A percentile compares a stretch with the other conserved stretches of the same genome.
Evolutionary conservation across 1,140 invertebrate species (phyloP).

Genomic region (Hycleus cichorii): DNA sequence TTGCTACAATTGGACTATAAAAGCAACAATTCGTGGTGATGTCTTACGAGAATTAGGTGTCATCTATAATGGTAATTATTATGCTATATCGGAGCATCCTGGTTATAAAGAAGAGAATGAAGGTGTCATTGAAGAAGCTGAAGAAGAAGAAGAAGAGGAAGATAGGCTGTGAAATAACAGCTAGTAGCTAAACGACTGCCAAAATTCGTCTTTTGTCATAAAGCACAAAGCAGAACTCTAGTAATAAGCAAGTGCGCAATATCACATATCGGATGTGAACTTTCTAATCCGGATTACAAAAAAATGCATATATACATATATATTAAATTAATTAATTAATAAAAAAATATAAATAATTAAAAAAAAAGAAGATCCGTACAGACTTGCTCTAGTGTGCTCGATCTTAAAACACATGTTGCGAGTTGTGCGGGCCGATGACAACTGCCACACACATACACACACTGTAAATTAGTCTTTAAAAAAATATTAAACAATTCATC

Average conservation of each 20-base stretch:
- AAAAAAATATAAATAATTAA: no score
- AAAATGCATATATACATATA: no score
- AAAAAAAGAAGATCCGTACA: background rate
- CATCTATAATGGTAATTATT: constrained; percentile 93
- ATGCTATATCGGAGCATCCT: constrained; percentile 88
- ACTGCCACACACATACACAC: constrained; percentile 9
- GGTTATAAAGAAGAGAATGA: constrained; percentile 83
- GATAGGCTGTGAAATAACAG: constrained; percentile 64
- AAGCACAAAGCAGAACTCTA: constrained; percentile 33
- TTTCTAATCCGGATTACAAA: no score
- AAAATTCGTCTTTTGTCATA: constrained; percentile 27
- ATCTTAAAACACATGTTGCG: constrained; percentile 8
- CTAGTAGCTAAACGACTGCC: constrained; percentile 36
- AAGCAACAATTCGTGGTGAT: constrained; percentile 83
- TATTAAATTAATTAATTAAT: no score
- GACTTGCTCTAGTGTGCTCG: constrained; percentile 11
- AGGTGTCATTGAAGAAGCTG: constrained; percentile 70
- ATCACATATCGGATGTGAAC: constrained; percentile 37
- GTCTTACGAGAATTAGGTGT: constrained; percentile 83
- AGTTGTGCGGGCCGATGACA: constrained; percentile 7
- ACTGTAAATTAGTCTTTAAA: constrained; percentile 2
- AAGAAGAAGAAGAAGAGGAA: constrained; percentile 69
- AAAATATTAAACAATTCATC: background rate
- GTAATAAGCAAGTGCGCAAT: constrained; percentile 29
- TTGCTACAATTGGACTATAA: constrained; percentile 88